Conservation (phyloP, 2,888 invertebrate genomes). For the Unio pictorum region DNA sequence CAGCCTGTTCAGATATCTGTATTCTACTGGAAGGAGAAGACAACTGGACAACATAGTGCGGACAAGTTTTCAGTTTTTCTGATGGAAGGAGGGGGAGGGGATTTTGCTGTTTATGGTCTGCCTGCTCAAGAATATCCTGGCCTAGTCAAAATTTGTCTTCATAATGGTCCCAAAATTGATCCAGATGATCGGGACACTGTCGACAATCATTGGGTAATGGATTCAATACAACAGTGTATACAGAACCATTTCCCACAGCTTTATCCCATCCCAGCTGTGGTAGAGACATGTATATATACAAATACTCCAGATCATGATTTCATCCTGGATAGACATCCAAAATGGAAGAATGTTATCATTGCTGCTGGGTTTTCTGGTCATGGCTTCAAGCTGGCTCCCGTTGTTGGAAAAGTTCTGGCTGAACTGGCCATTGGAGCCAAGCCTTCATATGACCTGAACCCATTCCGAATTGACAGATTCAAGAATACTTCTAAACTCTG, state of each 20-base stretch:
- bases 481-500: constrained; percentile 15
- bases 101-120: constrained; percentile 50
- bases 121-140: constrained; percentile 68
- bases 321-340: constrained; percentile 67
- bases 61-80: constrained; percentile 46
- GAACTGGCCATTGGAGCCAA: constrained; percentile 57
- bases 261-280: constrained; percentile 53
- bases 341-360: constrained; percentile 66
- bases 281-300: constrained; percentile 69
- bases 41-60: constrained; percentile 27
- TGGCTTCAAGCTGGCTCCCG: constrained; percentile 71
- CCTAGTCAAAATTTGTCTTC: constrained; percentile 64
- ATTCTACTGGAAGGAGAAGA: constrained; percentile 60
- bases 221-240: constrained; percentile 46
- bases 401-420: constrained; percentile 66
- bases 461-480: constrained; percentile 61
- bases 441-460: constrained; percentile 56
- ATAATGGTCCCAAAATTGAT: constrained; percentile 57
- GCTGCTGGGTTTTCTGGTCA: constrained; percentile 71
- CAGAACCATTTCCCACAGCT: constrained; percentile 56
- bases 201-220: constrained; percentile 36
- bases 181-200: constrained; percentile 54
- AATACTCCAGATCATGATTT: constrained; percentile 65
- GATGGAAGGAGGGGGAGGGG: constrained; percentile 17
- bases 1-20: constrained; percentile 56